phyloP scores from a whole-genome alignment of 2,888 invertebrate genomes.

The Ormia ochracea region DNA sequence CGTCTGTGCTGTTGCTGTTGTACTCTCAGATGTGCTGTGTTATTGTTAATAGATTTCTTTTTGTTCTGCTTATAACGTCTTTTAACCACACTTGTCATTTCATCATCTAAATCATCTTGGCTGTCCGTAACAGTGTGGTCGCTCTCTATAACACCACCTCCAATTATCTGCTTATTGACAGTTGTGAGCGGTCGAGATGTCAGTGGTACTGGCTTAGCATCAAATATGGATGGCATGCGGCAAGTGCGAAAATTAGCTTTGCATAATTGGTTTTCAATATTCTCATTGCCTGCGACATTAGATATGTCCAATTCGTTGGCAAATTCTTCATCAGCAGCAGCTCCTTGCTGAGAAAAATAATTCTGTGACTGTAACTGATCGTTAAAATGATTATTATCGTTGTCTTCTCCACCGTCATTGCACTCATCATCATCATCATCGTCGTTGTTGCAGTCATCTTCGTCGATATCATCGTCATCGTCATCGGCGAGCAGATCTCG shows the following conservation, averaged over 20 bases:
- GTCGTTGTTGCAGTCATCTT: constrained; percentile 66
- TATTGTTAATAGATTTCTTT: constrained; percentile 68
- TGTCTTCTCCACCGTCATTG: constrained; percentile 64
- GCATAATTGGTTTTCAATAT: constrained; percentile 50
- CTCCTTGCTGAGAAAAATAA: constrained; percentile 9
- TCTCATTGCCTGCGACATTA: constrained; percentile 62
- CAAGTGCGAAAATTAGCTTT: constrained; percentile 47
- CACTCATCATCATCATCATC: constrained; percentile 69
- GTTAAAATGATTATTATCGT: constrained; percentile 50
- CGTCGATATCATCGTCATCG: constrained; percentile 67
- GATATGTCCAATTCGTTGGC: constrained; percentile 69
- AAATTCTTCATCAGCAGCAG: constrained; percentile 63
- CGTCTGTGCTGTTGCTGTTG: constrained; percentile 73
- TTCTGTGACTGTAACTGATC: constrained; percentile 26
- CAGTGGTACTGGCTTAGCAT: constrained; percentile 9
- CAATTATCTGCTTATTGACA: constrained; percentile 7
- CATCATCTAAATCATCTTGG: constrained; percentile 68
- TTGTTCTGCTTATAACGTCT: constrained; percentile 73
- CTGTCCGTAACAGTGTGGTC: constrained; percentile 65
- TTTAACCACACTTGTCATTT: constrained; percentile 67
- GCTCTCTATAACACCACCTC: constrained; percentile 51
- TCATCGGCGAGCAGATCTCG: constrained; percentile 57
- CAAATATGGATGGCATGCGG: constrained; percentile 5
- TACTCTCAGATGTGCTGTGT: constrained; percentile 62
- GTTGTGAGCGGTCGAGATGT: constrained; percentile 33